Evolutionary conservation across 2,113 vertebrate species (phyloP), one percentile per base, ranked within the genome.

Genomic region (Strix uralensis): DNA sequence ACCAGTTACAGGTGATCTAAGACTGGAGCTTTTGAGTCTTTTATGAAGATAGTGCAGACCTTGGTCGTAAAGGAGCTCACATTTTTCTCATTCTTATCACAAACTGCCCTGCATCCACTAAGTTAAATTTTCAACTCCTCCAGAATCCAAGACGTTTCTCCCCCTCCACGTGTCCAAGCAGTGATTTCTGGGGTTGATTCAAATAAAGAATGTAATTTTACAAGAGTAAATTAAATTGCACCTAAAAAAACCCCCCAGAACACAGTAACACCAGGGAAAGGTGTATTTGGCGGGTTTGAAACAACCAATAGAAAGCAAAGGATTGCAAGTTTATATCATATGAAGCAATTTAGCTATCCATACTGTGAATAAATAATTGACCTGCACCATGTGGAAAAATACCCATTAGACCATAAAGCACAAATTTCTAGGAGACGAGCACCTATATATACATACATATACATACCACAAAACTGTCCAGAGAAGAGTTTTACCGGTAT

Each of bases 361-460:
- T 9, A 42, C 12, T 57, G 38, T 66, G 30, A 72, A 69, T 38
- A 85, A 92, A 34, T 55, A 73, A 78, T 23, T 36, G 22, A 46
- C 17, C 21, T n/a, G 22, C 18, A 73, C 34, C 36, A 17, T 21
- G 77, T 81, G 72, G 67, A 44, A 94, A 71, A 94, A 72, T 9
- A 80, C 4, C 55, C 8, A 2, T 40, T 77, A 77, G 72, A 83
- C 15, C 54, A 54, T 27, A 69, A 86, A 81, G 38, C 54, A 47
- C 34, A 57, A 49, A 69, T 3, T 61, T 42, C 54, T 52, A 91
- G 63, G 19, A 73, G 27, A 74, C 22, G 58, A 91, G 34, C 23
- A 73, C 58, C 18, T 55, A 14, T 0, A 1, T 26, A 21, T 16
- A 36, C 3, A n/a, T 8, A 14, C 0, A 1, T 26, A 21, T 16